Evolutionary conservation across 2,797 vertebrate species (phyloP).

Genomic region (Centroberyx gerrardi): DNA sequence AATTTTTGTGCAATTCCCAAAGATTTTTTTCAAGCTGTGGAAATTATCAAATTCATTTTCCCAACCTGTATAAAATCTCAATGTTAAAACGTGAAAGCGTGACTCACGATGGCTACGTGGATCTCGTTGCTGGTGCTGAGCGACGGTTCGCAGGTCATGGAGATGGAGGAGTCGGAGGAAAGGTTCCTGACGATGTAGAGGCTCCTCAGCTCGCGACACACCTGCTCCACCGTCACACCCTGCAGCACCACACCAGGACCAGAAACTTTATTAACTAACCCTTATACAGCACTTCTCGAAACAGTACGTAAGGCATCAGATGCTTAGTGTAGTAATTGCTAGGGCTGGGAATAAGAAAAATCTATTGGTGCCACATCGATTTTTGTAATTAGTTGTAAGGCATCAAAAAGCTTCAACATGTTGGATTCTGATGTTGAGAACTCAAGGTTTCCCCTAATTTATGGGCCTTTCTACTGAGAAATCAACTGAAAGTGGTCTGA

Average conservation of each 20-base stretch:
- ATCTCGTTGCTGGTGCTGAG: constrained; percentile 89
- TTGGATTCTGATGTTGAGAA: too few species aligned
- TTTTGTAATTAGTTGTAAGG: too few species aligned
- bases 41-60: too few species aligned
- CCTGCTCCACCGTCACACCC: constrained; percentile 92
- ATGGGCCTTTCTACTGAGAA: too few species aligned
- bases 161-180: constrained; percentile 89
- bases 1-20: too few species aligned
- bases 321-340: background rate
- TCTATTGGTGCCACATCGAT: too few species aligned
- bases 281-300: background rate
- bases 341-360: too few species aligned
- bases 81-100: background rate
- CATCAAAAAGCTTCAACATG: too few species aligned
- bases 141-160: constrained; percentile 90
- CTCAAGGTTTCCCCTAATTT: too few species aligned
- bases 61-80: background rate
- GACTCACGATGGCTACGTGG: constrained; percentile 92
- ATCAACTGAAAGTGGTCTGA: too few species aligned
- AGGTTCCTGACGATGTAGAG: constrained; percentile 89
- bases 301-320: background rate
- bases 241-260: constrained; percentile 56
- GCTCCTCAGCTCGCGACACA: constrained; percentile 91
- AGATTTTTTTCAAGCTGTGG: too few species aligned
- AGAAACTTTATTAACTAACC: background rate